Evolutionary conservation across 2,797 vertebrate genomes (phyloP), one percentile per base, ranked within the genome.

Genomic region (Lacerta viridis): DNA sequence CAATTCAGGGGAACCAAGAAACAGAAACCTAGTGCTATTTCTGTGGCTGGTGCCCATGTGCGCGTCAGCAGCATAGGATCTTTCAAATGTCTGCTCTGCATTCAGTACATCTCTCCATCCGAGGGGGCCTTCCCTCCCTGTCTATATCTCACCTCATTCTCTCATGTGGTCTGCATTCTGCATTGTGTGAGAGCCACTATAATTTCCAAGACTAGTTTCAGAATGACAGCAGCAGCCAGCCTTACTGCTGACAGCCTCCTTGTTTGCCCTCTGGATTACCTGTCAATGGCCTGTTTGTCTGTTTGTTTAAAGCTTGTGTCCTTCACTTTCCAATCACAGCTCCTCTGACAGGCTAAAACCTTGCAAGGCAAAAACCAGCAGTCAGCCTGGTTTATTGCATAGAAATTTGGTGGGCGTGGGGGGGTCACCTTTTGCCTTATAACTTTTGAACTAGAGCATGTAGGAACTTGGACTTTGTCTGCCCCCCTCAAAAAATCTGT

Each of bases 191-290:
- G 85, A 4, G 87, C 10, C 79, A 0, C 59, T 41, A 74, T 92
- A 95, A 90, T 96, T 95, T 95, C 93, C 95, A 95, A 90, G 92
- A 84, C 89, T 3, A 66, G 94, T 96, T 96, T 96, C 95, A 95
- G 92, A 95, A 96, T 95, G 95, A 96, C 94, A 1, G 50, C 1
- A 23, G 5, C 90, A 83, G 25, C 80, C 25, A 89, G 17, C 33
- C 77, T 87, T 23, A 90, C 39, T 64, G 86, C 82, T 82, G 84
- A 88, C 71, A n/a, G 7, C 25, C 50, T 66, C 43, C 85, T 87
- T 0, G 46, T 79, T 86, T 82, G 0, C 85, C 85, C 82, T 68
- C 90, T 64, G 41, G 72, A 87, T 0, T 82, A 8, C 13, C 41
- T 50, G n/a, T 76, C 18, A 23, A 36, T n/a, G 43, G 25, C 46